phyloP scores from a whole-genome alignment of 2,888 invertebrate genomes.

The Argyra leucocephala region DNA sequence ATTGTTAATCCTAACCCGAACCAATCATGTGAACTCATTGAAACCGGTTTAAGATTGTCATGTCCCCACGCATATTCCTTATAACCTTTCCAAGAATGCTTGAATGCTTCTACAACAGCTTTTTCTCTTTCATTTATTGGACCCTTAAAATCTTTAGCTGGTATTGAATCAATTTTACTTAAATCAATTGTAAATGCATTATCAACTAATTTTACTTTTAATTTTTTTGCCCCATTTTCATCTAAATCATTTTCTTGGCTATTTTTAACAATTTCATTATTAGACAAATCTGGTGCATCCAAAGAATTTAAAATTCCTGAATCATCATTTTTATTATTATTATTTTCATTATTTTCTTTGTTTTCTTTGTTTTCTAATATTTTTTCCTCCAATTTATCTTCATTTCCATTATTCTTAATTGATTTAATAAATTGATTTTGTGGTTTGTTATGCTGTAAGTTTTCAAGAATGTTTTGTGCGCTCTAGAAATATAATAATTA shows the following conservation, averaged over 20 bases:
- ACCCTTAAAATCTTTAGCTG: constrained; percentile 47
- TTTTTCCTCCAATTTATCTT: background rate
- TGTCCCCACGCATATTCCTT: constrained; percentile 93
- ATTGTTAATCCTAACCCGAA: constrained; percentile 93
- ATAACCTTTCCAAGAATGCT: constrained; percentile 91
- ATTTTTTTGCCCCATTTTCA: constrained; percentile 19
- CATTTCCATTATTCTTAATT: background rate
- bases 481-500: no score
- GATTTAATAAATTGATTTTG: background rate
- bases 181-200: constrained; percentile 27
- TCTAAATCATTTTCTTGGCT: constrained; percentile 18
- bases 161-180: constrained; percentile 27
- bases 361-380: background rate
- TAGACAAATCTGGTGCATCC: background rate
- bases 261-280: constrained; percentile 14
- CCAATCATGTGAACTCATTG: constrained; percentile 80
- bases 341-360: background rate
- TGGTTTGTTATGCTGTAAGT: background rate
- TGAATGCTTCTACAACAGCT: constrained; percentile 80
- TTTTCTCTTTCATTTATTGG: constrained; percentile 71
- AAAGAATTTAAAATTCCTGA: background rate
- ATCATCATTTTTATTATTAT: background rate
- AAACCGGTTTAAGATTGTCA: constrained; percentile 87
- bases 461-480: no score
- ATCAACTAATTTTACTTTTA: constrained; percentile 22